Evolutionary conservation across 2,888 invertebrate genomes (phyloP).

Genomic region (Bellardia pandia): DNA sequence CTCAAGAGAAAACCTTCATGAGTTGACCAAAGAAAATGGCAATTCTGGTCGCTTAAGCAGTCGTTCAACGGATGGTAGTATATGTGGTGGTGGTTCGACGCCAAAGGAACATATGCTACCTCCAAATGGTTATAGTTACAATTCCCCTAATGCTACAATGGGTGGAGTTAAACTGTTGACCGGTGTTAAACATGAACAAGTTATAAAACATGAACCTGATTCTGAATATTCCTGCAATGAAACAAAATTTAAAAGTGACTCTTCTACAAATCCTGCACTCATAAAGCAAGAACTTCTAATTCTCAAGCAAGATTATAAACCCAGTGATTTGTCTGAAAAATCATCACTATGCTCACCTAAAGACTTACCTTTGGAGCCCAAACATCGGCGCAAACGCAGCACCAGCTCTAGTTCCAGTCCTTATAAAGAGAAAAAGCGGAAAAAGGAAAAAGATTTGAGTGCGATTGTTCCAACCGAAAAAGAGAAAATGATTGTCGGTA

Average conservation of each 20-base stretch:
- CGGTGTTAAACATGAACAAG: constrained; percentile 80
- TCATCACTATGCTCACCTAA: constrained; percentile 66
- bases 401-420: constrained; percentile 83
- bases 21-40: constrained; percentile 53
- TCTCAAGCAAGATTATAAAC: constrained; percentile 79
- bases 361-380: constrained; percentile 66
- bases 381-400: constrained; percentile 82
- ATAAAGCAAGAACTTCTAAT: constrained; percentile 79
- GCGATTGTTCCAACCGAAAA: constrained; percentile 45
- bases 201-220: constrained; percentile 79
- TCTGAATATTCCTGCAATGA: constrained; percentile 75
- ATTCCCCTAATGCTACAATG: constrained; percentile 68
- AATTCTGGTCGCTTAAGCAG: constrained; percentile 77
- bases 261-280: constrained; percentile 57
- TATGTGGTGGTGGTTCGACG: constrained; percentile 75
- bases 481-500: constrained; percentile 48
- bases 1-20: constrained; percentile 73
- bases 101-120: constrained; percentile 77
- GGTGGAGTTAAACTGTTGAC: constrained; percentile 70
- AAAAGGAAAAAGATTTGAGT: constrained; percentile 80
- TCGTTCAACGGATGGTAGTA: constrained; percentile 76
- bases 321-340: constrained; percentile 72
- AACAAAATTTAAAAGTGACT: constrained; percentile 78
- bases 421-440: constrained; percentile 84
- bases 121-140: constrained; percentile 73